phyloP scores from a whole-genome alignment of 2,888 invertebrate species.

The Ormyrus rosae region DNA sequence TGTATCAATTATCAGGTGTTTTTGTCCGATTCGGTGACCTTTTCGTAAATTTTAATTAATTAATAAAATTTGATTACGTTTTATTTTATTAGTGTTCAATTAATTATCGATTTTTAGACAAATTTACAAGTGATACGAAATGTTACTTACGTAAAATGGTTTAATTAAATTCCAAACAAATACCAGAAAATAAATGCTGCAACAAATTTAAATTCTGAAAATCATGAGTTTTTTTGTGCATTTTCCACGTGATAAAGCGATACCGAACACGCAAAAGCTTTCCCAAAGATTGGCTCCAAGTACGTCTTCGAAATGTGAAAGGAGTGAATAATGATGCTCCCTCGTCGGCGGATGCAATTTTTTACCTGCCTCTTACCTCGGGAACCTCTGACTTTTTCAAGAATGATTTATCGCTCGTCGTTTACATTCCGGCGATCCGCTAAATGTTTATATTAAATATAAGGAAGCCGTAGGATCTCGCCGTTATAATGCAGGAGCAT shows the following conservation, averaged over 20 bases:
- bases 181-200: too few species aligned
- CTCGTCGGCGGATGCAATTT: neutral
- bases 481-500: neutral
- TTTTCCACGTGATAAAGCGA: neutral
- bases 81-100: too few species aligned
- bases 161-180: too few species aligned
- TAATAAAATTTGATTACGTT: too few species aligned
- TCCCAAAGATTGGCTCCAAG: neutral
- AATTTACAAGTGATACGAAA: too few species aligned
- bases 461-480: neutral
- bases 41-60: too few species aligned
- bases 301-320: neutral
- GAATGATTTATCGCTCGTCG: conserved; percentile 13
- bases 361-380: neutral
- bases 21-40: too few species aligned
- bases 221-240: neutral
- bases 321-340: conserved; percentile 1
- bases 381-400: neutral
- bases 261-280: neutral
- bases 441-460: conserved; percentile 3
- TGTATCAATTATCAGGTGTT: too few species aligned
- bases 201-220: too few species aligned
- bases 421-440: conserved; percentile 24
- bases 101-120: too few species aligned
- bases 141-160: too few species aligned